Evolutionary conservation across 2,888 invertebrate genomes (phyloP).

Genomic region (Pardosa pseudoannulata): DNA sequence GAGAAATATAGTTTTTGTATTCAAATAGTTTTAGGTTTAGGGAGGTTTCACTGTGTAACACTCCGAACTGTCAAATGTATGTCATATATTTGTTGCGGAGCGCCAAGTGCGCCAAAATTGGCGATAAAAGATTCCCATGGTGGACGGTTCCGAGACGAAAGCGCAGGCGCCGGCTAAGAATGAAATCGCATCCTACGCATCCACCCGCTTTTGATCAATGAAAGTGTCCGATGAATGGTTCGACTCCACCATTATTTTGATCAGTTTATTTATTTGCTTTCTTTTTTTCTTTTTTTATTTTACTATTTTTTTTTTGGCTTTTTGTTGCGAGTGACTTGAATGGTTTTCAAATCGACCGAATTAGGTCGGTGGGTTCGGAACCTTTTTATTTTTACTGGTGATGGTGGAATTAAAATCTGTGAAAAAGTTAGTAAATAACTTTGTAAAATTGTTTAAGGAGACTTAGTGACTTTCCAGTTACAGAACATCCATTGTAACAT

Average conservation of each 20-base stretch:
- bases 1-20: too few relatives aligned
- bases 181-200: constrained; percentile 68
- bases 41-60: too few relatives aligned
- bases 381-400: too few relatives aligned
- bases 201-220: constrained; percentile 67
- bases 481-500: too few relatives aligned
- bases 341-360: neutral
- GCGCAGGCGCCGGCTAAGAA: constrained; percentile 58
- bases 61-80: too few relatives aligned
- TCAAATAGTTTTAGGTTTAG: too few relatives aligned
- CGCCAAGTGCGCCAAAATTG: constrained; percentile 4
- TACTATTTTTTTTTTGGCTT: neutral
- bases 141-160: neutral
- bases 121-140: constrained; percentile 15
- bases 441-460: too few relatives aligned
- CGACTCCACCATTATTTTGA: neutral
- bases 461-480: too few relatives aligned
- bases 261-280: neutral
- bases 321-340: neutral
- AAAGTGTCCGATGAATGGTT: constrained; percentile 68
- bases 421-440: too few relatives aligned
- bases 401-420: too few relatives aligned
- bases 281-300: neutral
- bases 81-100: too few relatives aligned
- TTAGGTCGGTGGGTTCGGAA: neutral